Percentiles rank a stretch among this genome's conserved stretches.
Conservation (phyloP, 2,797 vertebrate species). For the Chaetophractus vellerosus region DNA sequence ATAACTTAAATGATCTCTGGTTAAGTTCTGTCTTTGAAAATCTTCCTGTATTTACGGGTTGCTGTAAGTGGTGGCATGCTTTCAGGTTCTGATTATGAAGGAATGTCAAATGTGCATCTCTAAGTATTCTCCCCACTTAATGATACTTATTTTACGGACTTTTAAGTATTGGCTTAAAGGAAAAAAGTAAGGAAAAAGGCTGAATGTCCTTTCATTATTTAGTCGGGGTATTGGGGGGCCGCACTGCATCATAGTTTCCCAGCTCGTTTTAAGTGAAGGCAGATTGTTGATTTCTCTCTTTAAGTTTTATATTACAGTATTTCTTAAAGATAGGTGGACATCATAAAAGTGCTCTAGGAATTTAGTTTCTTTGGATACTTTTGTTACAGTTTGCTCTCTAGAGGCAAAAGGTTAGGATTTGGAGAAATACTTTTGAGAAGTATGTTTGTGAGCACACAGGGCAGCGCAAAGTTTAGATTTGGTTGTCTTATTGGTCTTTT, state of each 20-base stretch:
- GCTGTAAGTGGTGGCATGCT: not conserved
- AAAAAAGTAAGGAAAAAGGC: not conserved
- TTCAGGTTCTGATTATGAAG: not conserved
- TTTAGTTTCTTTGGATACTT: slow-evolving; percentile 49
- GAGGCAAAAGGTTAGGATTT: slow-evolving; percentile 2
- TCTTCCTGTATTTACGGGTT: not conserved
- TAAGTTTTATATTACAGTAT: not conserved
- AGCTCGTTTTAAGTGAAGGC: slow-evolving; percentile 26
- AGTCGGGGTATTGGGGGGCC: not conserved
- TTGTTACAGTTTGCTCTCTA: not conserved
- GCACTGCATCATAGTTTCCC: not conserved
- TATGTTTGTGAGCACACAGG: not conserved
- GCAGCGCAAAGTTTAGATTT: not conserved
- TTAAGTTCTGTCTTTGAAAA: not conserved
- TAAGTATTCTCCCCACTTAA: not conserved
- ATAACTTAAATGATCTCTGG: not conserved
- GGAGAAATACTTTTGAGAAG: slow-evolving; percentile 20
- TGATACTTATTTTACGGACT: slow-evolving; percentile 6
- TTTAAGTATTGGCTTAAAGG: not conserved
- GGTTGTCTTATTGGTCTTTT: not conserved
- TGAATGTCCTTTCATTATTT: not conserved
- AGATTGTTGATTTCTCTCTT: not conserved
- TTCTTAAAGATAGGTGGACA: not conserved
- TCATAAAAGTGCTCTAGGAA: not conserved
- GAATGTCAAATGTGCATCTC: not conserved